phyloP scores from a whole-genome alignment of 2,888 invertebrate species.

The Trichogramma evanescens region DNA sequence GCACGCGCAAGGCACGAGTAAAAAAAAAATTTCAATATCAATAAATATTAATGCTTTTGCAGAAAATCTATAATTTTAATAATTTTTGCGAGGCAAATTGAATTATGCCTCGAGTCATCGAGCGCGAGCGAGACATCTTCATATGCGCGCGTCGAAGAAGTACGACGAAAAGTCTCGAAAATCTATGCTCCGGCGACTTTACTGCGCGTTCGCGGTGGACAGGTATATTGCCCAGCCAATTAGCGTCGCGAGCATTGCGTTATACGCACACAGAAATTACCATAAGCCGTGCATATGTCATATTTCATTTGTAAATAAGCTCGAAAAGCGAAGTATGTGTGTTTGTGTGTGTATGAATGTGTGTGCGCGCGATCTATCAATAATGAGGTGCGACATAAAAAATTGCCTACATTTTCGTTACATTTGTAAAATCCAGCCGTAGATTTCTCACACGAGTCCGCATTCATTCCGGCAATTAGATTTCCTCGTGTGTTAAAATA shows the following conservation, averaged over 20 bases:
- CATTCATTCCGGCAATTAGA: no score
- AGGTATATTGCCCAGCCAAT: constrained; percentile 25
- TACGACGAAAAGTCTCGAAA: background rate
- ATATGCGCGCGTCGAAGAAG: background rate
- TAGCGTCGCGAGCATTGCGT: constrained; percentile 17
- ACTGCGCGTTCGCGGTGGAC: constrained; percentile 23
- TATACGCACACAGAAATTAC: background rate
- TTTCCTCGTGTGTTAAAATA: no score
- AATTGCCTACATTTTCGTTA: no score
- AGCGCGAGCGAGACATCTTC: background rate
- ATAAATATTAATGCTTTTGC: background rate
- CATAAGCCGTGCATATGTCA: no score
- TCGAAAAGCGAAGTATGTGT: no score
- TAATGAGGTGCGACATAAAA: no score
- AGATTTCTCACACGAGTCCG: no score
- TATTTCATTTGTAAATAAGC: no score
- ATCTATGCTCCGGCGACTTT: constrained; percentile 17
- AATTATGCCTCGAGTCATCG: background rate
- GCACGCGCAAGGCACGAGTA: background rate
- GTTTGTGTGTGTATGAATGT: no score
- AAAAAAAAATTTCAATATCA: background rate
- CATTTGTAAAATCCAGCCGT: no score
- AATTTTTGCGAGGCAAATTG: background rate
- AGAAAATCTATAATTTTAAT: background rate
- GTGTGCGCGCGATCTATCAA: no score